Evolutionary conservation across 2,888 invertebrate genomes (phyloP), one percentile per base, ranked within the genome.

Genomic region (Dicyrtoma fusca): DNA sequence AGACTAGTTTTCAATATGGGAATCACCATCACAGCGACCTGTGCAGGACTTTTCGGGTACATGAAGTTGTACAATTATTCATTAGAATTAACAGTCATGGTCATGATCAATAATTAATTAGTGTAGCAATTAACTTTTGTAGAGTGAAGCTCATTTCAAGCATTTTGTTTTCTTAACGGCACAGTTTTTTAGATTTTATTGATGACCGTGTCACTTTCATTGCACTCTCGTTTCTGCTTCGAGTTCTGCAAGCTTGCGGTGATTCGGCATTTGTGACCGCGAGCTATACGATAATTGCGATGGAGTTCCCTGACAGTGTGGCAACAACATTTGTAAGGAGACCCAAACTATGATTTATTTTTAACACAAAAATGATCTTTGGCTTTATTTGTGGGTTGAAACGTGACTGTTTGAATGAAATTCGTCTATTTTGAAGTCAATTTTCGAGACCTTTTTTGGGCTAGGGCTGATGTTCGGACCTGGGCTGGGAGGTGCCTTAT

Each of bases 41-140:
- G 92, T 78, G 92, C 92, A 68, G 91, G 94, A 81, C 84, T 93
- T 21, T 92, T 92, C 82, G 92, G 92, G 90, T 90, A n/a, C n/a
- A n/a, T n/a, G n/a, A n/a, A n/a, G n/a, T n/a, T n/a, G n/a, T n/a
- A n/a, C n/a, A n/a, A n/a, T n/a, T n/a, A n/a, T n/a, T n/a, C n/a
- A n/a, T n/a, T n/a, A n/a, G n/a, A n/a, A n/a, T 34, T 34, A 34
- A 8, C 34, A 34, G 3, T 34, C 34, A 34, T 34, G n/a, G n/a
- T n/a, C n/a, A n/a, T n/a, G n/a, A n/a, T n/a, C n/a, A n/a, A n/a
- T 34, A 8, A 34, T 34, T 34, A 34, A 34, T 34, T 34, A 34
- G 34, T 34, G 8, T 34, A 34, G 8, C 34, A 34, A 34, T 34
- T 34, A 34, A 34, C 3, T 34, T 34, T 34, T 34, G 8, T 34